A percentile compares a stretch with the other conserved stretches of the same genome.
phyloP scores from a whole-genome alignment of 2,888 invertebrate genomes.

The Agrochola macilenta region DNA sequence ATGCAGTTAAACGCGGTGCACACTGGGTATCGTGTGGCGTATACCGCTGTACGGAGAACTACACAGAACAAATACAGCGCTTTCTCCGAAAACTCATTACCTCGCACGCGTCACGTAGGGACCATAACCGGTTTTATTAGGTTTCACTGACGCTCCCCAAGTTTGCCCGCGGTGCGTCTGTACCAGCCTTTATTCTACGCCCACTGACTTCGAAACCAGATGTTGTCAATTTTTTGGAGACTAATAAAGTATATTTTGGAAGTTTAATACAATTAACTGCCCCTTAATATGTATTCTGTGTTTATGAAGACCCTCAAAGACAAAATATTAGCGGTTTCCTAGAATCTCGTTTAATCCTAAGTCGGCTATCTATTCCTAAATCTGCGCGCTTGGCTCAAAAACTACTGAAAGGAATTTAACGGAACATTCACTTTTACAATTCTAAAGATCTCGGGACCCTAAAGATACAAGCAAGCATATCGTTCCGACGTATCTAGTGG shows the following conservation, averaged over 20 bases:
- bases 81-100: slow-evolving; percentile 90
- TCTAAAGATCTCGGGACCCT: slow-evolving; percentile 50
- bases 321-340: not conserved
- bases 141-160: slow-evolving; percentile 84
- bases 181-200: slow-evolving; percentile 75
- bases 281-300: not conserved
- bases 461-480: slow-evolving; percentile 36
- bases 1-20: slow-evolving; percentile 55
- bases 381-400: slow-evolving; percentile 22
- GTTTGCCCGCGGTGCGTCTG: slow-evolving; percentile 72
- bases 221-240: slow-evolving; percentile 48
- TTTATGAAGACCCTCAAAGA: too few relatives aligned
- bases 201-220: slow-evolving; percentile 64
- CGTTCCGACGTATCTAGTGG: slow-evolving; percentile 42
- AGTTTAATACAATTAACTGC: slow-evolving; percentile 11
- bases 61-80: slow-evolving; percentile 77
- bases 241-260: slow-evolving; percentile 18
- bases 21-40: slow-evolving; percentile 52
- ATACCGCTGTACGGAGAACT: slow-evolving; percentile 71
- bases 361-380: slow-evolving; percentile 11
- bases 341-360: not conserved
- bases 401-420: slow-evolving; percentile 54
- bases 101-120: slow-evolving; percentile 88
- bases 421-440: slow-evolving; percentile 61
- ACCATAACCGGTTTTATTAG: slow-evolving; percentile 89